phyloP scores from a whole-genome alignment of 2,888 invertebrate genomes.

The Erebia palarica region DNA sequence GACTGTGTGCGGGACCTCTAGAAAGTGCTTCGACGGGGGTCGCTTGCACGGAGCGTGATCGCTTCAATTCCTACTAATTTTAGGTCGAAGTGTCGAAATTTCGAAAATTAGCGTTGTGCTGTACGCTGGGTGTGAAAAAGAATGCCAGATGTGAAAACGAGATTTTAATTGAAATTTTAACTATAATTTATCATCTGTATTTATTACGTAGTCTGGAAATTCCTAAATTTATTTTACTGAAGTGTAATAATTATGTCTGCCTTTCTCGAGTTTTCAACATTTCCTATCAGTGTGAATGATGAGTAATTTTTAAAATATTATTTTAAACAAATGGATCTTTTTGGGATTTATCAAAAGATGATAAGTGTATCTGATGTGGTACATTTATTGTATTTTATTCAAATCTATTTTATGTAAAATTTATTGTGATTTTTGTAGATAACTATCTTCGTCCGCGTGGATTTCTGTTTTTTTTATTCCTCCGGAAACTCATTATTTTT shows the following conservation, averaged over 20 bases:
- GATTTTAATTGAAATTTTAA: conserved; percentile 4
- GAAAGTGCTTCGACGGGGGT: conserved; percentile 78
- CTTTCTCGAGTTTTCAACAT: too few species aligned
- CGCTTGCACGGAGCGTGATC: conserved; percentile 39
- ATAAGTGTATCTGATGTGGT: too few species aligned
- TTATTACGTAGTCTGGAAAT: conserved; percentile 14
- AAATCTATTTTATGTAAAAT: too few species aligned
- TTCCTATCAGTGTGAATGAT: too few species aligned
- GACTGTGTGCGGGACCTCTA: conserved; percentile 57
- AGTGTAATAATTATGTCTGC: too few species aligned
- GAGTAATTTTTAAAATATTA: not conserved
- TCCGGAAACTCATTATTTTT: too few species aligned
- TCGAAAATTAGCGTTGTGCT: conserved; percentile 17
- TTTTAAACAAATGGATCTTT: not conserved
- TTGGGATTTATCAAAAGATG: too few species aligned
- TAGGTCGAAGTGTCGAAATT: conserved; percentile 57
- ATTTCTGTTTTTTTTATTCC: too few species aligned
- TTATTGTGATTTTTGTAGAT: too few species aligned
- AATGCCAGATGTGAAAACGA: conserved; percentile 10
- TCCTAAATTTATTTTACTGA: too few species aligned
- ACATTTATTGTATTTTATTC: too few species aligned
- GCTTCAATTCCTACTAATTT: conserved; percentile 69
- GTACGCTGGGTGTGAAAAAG: conserved; percentile 2
- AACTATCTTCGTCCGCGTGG: too few species aligned
- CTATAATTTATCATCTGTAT: not conserved